Conservation (phyloP, 2,888 invertebrate species). For the Dexiosoma caninum region DNA sequence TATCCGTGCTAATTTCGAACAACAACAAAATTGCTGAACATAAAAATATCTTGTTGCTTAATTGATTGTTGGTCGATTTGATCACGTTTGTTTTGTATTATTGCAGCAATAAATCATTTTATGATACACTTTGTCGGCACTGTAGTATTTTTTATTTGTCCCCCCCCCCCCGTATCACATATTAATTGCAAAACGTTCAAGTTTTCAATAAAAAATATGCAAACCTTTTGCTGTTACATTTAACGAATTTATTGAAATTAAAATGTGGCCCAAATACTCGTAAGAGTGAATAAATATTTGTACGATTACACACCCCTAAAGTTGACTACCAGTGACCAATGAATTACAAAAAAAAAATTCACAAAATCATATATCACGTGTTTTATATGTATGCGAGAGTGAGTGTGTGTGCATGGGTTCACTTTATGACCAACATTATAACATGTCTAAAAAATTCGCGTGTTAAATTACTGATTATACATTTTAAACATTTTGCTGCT, state of each 20-base stretch:
- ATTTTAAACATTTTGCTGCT: conserved; percentile 29
- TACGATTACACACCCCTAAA: conserved; percentile 52
- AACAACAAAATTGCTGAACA: no score
- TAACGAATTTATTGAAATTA: conserved; percentile 23
- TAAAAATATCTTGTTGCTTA: no score
- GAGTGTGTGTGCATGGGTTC: background rate
- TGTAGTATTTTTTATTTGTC: background rate
- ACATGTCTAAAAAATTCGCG: conserved; percentile 29
- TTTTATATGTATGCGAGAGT: background rate
- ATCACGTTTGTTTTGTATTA: background rate
- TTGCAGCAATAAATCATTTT: background rate
- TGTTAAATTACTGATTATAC: conserved; percentile 29
- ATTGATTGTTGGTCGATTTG: no score
- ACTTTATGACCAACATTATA: background rate
- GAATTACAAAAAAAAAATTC: conserved; percentile 5
- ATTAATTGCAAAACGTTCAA: background rate
- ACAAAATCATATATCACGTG: conserved; percentile 38
- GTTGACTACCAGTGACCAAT: conserved; percentile 32
- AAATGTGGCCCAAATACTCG: background rate
- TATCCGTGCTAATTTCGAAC: no score
- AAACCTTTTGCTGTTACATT: conserved; percentile 1
- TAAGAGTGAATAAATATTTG: conserved; percentile 24
- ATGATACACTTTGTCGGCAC: background rate
- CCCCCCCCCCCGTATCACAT: background rate
- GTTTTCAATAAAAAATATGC: background rate